Evolutionary conservation across 1,140 invertebrate species (phyloP).

Genomic region (Sinella curviseta): DNA sequence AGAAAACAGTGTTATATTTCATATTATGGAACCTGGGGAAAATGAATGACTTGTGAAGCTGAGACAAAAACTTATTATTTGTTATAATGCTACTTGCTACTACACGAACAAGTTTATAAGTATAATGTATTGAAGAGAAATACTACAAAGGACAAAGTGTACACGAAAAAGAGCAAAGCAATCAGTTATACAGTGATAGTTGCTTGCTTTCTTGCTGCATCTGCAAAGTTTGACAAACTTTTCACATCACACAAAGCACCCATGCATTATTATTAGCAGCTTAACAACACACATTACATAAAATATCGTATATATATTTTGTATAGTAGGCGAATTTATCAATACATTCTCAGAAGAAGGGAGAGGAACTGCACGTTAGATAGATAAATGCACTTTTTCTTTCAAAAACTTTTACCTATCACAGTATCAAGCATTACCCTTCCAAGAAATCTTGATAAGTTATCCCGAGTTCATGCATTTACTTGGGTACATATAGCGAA

Average conservation of each 20-base stretch:
- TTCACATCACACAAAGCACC: neutral
- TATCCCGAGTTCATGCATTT: too few species aligned
- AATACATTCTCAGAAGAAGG: neutral
- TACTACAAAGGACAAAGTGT: neutral
- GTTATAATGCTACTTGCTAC: neutral
- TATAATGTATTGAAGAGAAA: neutral
- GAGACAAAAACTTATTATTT: slow-evolving; percentile 11
- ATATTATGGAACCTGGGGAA: neutral
- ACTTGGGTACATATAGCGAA: neutral
- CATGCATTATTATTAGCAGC: neutral
- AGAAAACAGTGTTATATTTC: slow-evolving; percentile 19
- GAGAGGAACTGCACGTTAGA: neutral
- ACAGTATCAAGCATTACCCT: neutral
- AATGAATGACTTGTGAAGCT: neutral
- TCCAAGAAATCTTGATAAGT: neutral
- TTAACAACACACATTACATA: too few species aligned
- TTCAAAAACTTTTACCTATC: neutral
- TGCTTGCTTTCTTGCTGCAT: slow-evolving; percentile 19
- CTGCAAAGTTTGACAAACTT: slow-evolving; percentile 7
- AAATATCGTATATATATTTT: too few species aligned
- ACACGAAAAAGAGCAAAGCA: neutral
- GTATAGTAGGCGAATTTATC: neutral
- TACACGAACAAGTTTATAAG: neutral
- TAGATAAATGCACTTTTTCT: too few species aligned
- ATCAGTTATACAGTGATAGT: neutral